Percentiles rank a stretch among this genome's conserved stretches.
Evolutionary conservation across 2,888 invertebrate species (phyloP).

Genomic region (Siphonodentalium dalli): DNA sequence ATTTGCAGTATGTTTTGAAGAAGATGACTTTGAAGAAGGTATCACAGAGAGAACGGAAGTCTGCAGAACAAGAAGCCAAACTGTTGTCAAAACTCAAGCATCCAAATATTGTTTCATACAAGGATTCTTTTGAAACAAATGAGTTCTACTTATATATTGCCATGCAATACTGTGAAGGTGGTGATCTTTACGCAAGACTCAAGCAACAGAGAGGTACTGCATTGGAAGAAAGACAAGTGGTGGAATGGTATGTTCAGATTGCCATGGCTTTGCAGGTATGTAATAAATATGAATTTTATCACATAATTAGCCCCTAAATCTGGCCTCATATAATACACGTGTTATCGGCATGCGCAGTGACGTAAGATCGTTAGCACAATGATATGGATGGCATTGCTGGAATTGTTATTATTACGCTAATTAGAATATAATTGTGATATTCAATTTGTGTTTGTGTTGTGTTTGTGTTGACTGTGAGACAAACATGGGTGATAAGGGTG

Average conservation of each 20-base stretch:
- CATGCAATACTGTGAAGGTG: slow-evolving; percentile 68
- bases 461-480: not conserved
- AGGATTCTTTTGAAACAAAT: slow-evolving; percentile 66
- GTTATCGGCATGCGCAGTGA: no score
- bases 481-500: no score
- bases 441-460: not conserved
- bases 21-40: slow-evolving; percentile 63
- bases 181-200: slow-evolving; percentile 66
- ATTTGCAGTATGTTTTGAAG: slow-evolving; percentile 65
- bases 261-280: slow-evolving; percentile 67
- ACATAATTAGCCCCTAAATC: no score
- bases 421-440: no score
- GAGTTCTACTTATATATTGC: slow-evolving; percentile 65
- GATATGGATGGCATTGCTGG: no score
- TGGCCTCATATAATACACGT: no score
- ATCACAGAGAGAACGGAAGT: slow-evolving; percentile 59
- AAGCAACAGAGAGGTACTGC: slow-evolving; percentile 62
- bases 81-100: slow-evolving; percentile 66
- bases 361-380: no score
- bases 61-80: slow-evolving; percentile 66
- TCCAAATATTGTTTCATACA: slow-evolving; percentile 68
- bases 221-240: slow-evolving; percentile 65
- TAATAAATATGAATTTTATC: not conserved
- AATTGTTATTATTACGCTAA: no score
- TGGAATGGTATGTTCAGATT: slow-evolving; percentile 69